Base-by-base conservation (phyloP, 2,888 invertebrate species). In the Liopterus haemorrhoidalis region DNA sequence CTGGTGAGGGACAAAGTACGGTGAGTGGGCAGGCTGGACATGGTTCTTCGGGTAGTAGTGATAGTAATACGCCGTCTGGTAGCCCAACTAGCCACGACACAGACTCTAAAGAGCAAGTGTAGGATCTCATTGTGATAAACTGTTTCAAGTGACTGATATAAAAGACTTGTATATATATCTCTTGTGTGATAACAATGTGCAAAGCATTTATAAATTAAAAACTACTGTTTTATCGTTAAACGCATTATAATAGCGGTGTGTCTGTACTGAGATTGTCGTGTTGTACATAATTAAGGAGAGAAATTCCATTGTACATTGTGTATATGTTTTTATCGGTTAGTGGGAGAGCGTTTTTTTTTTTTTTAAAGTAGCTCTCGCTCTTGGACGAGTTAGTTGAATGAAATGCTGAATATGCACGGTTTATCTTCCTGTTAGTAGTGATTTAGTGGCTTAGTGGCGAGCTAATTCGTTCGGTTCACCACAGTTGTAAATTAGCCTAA, bases 341-440 rank as follows among this genome's bases (percentile, higher is more conserved):
- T 16, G 14, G 16, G 11, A 16, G 4, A 3, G 11, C 20, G n/a
- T n/a, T n/a, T n/a, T n/a, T n/a, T n/a, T n/a, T n/a, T n/a, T n/a
- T n/a, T n/a, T n/a, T n/a, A n/a, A n/a, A n/a, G n/a, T n/a, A n/a
- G n/a, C n/a, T n/a, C n/a, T n/a, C 20, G 16, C n/a, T 9, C 9
- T 9, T 14, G 28, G 14, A 36, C 42, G 43, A 36, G 30, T 37
- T 43, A 36, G 58, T 62, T 62, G 62, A 59, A 63, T 60, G 61
- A 62, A 64, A 65, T 63, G 66, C 66, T 66, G 66, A 65, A 65
- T 63, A 67, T 67, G 69, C 69, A 69, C 69, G 69, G 68, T 69
- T 67, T 65, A 67, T 64, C 68, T 68, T 68, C 68, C 68, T 69
- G 68, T 69, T 64, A 64, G 64, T 67, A 66, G 66, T 64, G 64